These are phyloP conservation scores for Andrena fulva DNA, from an alignment of 2,888 invertebrate genomes.

Conservation along the genomic window DNA sequence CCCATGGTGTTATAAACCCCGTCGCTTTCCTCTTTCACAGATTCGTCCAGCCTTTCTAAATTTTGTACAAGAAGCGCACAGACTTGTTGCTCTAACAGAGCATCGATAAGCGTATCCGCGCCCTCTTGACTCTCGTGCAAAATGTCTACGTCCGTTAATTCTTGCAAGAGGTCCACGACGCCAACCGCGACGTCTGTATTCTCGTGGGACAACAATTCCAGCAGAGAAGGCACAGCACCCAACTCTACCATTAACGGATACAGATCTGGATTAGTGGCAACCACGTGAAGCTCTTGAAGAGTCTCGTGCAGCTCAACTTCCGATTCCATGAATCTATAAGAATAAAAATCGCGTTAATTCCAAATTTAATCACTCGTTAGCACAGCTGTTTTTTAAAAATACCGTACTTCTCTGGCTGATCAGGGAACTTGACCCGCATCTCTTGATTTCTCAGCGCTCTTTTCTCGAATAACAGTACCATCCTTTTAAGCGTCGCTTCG, in stretches of 20 bases:
- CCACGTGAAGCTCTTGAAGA: slow-evolving; percentile 95
- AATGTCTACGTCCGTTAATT: slow-evolving; percentile 98
- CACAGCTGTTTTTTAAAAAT: background rate
- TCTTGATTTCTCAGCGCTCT: slow-evolving; percentile 97
- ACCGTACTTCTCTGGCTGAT: slow-evolving; percentile 94
- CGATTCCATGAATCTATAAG: slow-evolving; percentile 95
- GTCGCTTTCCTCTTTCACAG: slow-evolving; percentile 96
- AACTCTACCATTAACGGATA: slow-evolving; percentile 96
- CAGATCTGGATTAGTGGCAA: slow-evolving; percentile 98
- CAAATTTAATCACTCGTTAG: background rate
- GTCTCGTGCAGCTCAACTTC: slow-evolving; percentile 97
- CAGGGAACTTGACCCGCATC: slow-evolving; percentile 99
- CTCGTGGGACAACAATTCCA: slow-evolving; percentile 97
- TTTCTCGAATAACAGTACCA: slow-evolving; percentile 97
- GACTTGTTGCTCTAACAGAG: slow-evolving; percentile 95
- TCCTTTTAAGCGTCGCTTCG: slow-evolving; percentile 94
- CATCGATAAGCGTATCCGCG: slow-evolving; percentile 94
- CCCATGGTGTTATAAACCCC: slow-evolving; percentile 97
- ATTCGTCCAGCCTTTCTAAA: slow-evolving; percentile 96
- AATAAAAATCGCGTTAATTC: slow-evolving; percentile 15
- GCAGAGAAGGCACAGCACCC: slow-evolving; percentile 94
- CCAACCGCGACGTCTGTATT: slow-evolving; percentile 97
- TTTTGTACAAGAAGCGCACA: slow-evolving; percentile 96
- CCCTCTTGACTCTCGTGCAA: slow-evolving; percentile 97
- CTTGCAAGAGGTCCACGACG: slow-evolving; percentile 90